Conservation (phyloP, 2,888 invertebrate species). For the Thelaira solivaga region DNA sequence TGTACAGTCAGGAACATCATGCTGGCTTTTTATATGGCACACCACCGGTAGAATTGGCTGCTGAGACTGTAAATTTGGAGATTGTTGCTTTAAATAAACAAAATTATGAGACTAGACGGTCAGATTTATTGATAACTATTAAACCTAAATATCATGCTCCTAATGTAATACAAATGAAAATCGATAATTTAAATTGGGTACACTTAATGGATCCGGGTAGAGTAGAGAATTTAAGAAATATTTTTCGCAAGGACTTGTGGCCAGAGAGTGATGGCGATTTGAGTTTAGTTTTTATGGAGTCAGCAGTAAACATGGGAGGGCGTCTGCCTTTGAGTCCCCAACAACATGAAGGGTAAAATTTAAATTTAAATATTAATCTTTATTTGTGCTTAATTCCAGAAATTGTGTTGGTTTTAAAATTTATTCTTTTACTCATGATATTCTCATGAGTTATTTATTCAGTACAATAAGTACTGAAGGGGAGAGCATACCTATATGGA, state of each 20-base stretch:
- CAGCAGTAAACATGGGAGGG: constrained; percentile 90
- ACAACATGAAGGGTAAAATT: constrained; percentile 87
- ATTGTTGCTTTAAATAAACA: constrained; percentile 87
- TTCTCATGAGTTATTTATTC: no score
- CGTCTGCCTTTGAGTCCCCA: constrained; percentile 88
- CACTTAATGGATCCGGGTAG: constrained; percentile 87
- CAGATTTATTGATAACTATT: constrained; percentile 82
- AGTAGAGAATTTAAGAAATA: constrained; percentile 85
- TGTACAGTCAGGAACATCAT: constrained; percentile 87
- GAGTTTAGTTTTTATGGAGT: constrained; percentile 89
- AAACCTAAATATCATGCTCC: constrained; percentile 83
- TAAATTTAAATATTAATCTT: no score
- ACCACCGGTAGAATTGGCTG: constrained; percentile 82
- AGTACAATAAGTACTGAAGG: no score
- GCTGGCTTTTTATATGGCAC: constrained; percentile 91
- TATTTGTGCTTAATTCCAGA: no score
- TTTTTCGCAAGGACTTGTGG: constrained; percentile 88
- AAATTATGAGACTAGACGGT: constrained; percentile 85
- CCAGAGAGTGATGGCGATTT: constrained; percentile 85
- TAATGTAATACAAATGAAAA: constrained; percentile 90
- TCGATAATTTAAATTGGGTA: constrained; percentile 92
- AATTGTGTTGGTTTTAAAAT: no score
- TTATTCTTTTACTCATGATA: no score
- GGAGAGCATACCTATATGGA: no score
- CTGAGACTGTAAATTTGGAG: constrained; percentile 81